Percentiles rank a stretch among this genome's conserved stretches.
Evolutionary conservation across 2,113 vertebrate species (phyloP).

Genomic region (Sclerurus mexicanus): DNA sequence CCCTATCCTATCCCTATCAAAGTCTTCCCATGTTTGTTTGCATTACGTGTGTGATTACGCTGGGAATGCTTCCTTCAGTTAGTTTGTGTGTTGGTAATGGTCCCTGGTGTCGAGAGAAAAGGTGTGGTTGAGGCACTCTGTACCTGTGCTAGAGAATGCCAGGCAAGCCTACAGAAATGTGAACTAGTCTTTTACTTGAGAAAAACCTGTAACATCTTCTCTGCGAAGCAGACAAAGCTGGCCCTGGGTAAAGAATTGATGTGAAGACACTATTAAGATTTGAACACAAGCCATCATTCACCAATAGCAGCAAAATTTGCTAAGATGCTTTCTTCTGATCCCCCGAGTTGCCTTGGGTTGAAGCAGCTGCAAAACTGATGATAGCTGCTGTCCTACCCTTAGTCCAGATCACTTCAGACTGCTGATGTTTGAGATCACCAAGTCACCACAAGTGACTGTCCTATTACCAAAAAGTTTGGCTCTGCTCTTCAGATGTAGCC

Average conservation of each 20-base stretch:
- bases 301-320: not conserved
- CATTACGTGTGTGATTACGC: not conserved
- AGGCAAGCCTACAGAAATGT: not conserved
- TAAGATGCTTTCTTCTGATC: not conserved
- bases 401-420: not conserved
- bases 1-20: no score
- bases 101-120: not conserved
- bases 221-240: not conserved
- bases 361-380: not conserved
- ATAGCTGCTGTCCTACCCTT: not conserved
- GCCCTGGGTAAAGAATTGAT: not conserved
- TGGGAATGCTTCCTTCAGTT: not conserved
- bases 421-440: not conserved
- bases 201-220: not conserved
- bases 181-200: not conserved
- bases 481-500: not conserved
- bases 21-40: not conserved
- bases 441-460: not conserved
- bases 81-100: not conserved
- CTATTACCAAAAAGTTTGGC: not conserved
- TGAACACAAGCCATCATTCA: not conserved
- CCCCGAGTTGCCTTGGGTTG: not conserved
- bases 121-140: not conserved
- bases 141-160: not conserved
- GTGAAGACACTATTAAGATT: not conserved